Evolutionary conservation across 2,113 vertebrate species (phyloP).

Genomic region (Tamias sibiricus): DNA sequence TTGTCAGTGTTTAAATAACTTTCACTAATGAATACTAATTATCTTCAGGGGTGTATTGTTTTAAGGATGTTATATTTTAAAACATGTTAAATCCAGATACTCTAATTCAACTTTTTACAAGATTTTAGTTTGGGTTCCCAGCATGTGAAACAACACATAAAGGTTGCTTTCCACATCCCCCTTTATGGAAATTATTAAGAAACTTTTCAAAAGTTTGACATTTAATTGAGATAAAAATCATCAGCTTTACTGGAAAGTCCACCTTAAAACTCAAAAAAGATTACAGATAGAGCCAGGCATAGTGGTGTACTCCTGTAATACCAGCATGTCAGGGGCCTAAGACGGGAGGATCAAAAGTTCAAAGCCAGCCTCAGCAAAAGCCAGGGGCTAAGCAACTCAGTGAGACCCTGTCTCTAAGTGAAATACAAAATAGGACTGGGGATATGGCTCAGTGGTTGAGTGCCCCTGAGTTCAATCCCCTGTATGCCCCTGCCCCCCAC

Average conservation of each 20-base stretch:
- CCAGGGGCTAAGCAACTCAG: no score
- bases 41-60: background rate
- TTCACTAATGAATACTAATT: background rate
- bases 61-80: conserved; percentile 27
- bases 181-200: background rate
- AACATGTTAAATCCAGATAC: background rate
- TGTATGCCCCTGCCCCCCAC: no score
- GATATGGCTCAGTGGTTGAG: no score
- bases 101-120: background rate
- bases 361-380: no score
- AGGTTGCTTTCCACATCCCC: background rate
- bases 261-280: background rate
- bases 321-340: no score
- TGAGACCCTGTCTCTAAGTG: no score
- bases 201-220: background rate
- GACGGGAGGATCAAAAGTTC: no score
- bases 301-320: no score
- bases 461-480: no score
- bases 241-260: background rate
- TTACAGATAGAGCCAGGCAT: background rate
- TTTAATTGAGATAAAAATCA: background rate
- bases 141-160: background rate
- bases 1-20: background rate
- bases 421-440: no score
- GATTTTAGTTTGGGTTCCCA: background rate